These are phyloP conservation scores for Aplysia californica DNA, from an alignment of 1,140 invertebrate genomes.

Conservation along the genomic window DNA sequence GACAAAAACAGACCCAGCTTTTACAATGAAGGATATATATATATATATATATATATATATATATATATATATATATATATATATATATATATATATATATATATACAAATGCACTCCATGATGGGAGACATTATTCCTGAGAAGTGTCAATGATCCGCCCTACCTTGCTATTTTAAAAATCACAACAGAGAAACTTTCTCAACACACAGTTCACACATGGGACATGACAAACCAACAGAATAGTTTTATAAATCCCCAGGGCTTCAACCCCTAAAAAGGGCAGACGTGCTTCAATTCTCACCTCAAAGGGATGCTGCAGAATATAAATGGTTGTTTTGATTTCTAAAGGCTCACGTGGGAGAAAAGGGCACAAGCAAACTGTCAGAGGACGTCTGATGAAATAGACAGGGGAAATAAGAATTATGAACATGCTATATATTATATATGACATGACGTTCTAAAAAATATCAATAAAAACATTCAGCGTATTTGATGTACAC, in stretches of 20 bases:
- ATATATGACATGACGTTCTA: not conserved
- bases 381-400: conserved; percentile 80
- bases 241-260: not conserved
- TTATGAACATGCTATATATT: not conserved
- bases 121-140: too few species aligned
- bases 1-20: too few species aligned
- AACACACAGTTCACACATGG: not conserved
- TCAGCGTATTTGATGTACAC: not conserved
- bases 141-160: not conserved
- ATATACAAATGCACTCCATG: too few species aligned
- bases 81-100: too few species aligned
- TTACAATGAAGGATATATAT: too few species aligned
- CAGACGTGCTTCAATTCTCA: conserved; percentile 31
- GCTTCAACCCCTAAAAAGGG: not conserved
- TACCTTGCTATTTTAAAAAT: not conserved
- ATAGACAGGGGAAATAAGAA: conserved; percentile 21
- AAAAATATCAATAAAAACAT: not conserved
- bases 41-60: too few species aligned
- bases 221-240: not conserved
- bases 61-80: too few species aligned
- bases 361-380: conserved; percentile 89
- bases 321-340: conserved; percentile 81
- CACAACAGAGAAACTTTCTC: not conserved
- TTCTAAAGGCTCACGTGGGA: conserved; percentile 77
- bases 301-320: conserved; percentile 92